Evolutionary conservation across 2,888 invertebrate genomes (phyloP).

Genomic region (Synergus itoensis): DNA sequence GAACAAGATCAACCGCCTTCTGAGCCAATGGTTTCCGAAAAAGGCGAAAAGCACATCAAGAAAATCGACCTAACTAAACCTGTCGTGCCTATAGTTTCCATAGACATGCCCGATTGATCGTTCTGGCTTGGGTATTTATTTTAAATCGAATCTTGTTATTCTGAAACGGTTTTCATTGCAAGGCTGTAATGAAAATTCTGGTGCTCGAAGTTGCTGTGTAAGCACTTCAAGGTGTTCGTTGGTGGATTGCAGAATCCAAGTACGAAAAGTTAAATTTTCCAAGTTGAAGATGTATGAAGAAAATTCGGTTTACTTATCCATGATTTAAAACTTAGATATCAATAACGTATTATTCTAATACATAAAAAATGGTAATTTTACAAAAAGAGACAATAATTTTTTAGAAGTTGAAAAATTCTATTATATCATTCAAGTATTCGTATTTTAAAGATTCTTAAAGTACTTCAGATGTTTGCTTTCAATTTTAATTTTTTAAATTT

Average conservation of each 20-base stretch:
- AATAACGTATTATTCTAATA: too few relatives aligned
- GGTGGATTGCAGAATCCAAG: not conserved
- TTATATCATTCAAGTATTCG: not conserved
- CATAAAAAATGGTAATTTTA: not conserved
- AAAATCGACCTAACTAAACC: constrained; percentile 91
- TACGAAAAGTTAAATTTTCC: not conserved
- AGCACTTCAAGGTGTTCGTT: not conserved
- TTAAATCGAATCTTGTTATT: constrained; percentile 38
- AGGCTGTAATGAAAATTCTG: constrained; percentile 16
- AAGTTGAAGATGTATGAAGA: not conserved
- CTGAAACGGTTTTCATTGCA: not conserved
- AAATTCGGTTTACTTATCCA: not conserved
- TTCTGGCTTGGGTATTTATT: constrained; percentile 58
- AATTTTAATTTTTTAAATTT: not conserved
- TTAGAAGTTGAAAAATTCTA: not conserved
- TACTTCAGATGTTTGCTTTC: not conserved
- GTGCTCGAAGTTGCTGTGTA: constrained; percentile 5
- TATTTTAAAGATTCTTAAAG: not conserved
- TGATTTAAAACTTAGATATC: too few relatives aligned
- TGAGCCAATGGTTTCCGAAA: constrained; percentile 79
- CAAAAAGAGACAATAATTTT: not conserved
- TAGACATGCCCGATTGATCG: constrained; percentile 93
- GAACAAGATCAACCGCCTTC: constrained; percentile 77
- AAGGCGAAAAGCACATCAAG: constrained; percentile 84
- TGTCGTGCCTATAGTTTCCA: constrained; percentile 92